phyloP scores from a whole-genome alignment of 2,888 invertebrate species.

The Apantesis nais region DNA sequence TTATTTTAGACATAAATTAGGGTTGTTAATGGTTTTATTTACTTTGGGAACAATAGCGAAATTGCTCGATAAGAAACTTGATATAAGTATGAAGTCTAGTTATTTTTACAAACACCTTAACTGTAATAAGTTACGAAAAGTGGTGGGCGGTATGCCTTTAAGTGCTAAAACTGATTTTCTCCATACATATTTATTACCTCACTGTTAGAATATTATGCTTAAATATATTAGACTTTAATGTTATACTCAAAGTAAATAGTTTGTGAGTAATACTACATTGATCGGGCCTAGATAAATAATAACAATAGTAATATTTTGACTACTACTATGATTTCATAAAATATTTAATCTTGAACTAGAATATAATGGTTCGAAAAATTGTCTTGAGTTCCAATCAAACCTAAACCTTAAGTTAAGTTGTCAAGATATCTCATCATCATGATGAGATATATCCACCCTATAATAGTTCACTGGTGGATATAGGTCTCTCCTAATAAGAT shows the following conservation, averaged over 20 bases:
- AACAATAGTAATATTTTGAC: background rate
- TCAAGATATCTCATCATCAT: background rate
- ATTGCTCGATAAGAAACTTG: slow-evolving; percentile 8
- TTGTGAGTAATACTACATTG: background rate
- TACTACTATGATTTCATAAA: background rate
- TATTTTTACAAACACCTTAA: background rate
- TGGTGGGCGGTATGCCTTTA: background rate
- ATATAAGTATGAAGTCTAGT: slow-evolving; percentile 4
- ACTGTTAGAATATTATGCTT: background rate
- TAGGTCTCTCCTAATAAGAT: no score
- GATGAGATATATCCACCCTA: no score
- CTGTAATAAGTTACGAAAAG: background rate
- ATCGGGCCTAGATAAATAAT: background rate
- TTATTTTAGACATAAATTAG: slow-evolving; percentile 16
- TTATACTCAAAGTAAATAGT: background rate
- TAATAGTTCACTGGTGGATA: no score
- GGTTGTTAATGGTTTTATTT: slow-evolving; percentile 11
- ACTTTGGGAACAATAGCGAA: slow-evolving; percentile 10
- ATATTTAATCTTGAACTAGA: no score
- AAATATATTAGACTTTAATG: background rate
- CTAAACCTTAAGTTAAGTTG: background rate
- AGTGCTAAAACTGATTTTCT: background rate
- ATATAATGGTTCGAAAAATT: no score
- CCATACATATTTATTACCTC: background rate
- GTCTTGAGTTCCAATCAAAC: background rate